phyloP scores from a whole-genome alignment of 2,113 vertebrate genomes.

The Vimba vimba region DNA sequence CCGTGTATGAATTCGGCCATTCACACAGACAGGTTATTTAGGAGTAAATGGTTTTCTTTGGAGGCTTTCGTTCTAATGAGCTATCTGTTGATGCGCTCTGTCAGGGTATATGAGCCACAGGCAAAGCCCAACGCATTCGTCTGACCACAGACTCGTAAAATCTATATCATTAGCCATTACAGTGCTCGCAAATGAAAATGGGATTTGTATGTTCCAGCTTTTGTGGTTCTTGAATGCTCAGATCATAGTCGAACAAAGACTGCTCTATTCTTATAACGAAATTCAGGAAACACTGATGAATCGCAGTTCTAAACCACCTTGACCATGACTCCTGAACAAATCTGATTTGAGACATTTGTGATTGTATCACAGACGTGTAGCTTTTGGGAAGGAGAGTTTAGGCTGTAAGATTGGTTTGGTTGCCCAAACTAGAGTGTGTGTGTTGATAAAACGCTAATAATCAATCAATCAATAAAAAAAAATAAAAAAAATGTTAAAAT shows the following conservation, averaged over 20 bases:
- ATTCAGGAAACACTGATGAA: conserved; percentile 11
- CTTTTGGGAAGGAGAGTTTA: conserved; percentile 17
- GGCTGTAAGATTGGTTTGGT: not conserved
- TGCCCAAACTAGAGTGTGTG: not conserved
- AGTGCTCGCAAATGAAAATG: conserved; percentile 3
- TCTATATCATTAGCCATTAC: conserved; percentile 29
- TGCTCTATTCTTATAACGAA: conserved; percentile 38
- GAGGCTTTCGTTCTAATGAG: not conserved
- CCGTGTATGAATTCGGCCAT: not conserved
- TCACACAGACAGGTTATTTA: conserved; percentile 4
- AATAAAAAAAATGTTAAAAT: not conserved
- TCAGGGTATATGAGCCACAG: conserved; percentile 17
- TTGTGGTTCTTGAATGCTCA: not conserved
- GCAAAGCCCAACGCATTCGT: not conserved
- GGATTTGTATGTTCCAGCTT: not conserved
- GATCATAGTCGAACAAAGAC: not conserved
- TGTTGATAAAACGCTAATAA: not conserved
- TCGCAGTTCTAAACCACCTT: conserved; percentile 11
- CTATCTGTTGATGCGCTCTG: not conserved
- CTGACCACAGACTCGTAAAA: not conserved
- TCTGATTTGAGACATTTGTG: conserved; percentile 37
- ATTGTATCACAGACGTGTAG: conserved; percentile 29
- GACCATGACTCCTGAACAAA: conserved; percentile 49
- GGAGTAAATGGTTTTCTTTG: not conserved
- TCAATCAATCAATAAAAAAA: not conserved